Conservation (phyloP, 2,888 invertebrate species). For the Drosophila greeni region DNA sequence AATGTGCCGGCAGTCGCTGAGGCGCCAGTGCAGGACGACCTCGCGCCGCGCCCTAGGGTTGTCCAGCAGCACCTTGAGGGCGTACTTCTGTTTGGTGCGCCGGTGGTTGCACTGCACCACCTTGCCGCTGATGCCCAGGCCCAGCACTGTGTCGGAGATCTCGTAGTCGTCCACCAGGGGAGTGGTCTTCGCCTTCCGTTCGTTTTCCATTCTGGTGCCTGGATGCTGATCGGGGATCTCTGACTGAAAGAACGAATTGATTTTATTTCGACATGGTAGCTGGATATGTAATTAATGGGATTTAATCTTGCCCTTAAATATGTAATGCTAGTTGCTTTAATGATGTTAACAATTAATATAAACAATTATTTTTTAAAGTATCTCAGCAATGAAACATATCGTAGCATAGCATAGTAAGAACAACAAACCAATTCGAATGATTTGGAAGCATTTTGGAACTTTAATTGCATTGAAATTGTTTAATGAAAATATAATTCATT, state of each 20-base stretch:
- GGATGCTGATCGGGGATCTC: conserved; percentile 7
- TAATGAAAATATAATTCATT: neutral
- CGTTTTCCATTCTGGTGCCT: conserved; percentile 60
- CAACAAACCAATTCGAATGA: neutral
- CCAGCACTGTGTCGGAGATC: conserved; percentile 94
- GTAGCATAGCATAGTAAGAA: neutral
- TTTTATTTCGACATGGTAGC: no score
- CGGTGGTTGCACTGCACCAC: conserved; percentile 95
- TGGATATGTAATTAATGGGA: no score
- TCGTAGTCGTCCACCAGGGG: conserved; percentile 94
- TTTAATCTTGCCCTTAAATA: neutral
- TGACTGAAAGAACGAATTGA: conserved; percentile 1
- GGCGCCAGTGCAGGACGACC: conserved; percentile 97
- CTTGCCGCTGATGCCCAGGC: conserved; percentile 98
- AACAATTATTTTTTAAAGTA: neutral
- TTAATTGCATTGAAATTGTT: neutral
- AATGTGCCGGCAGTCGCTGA: conserved; percentile 93
- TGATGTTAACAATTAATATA: no score
- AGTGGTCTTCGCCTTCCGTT: conserved; percentile 83
- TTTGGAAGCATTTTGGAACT: neutral
- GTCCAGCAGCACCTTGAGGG: conserved; percentile 95
- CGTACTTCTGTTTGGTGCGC: conserved; percentile 88
- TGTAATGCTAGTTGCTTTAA: no score
- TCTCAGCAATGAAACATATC: neutral
- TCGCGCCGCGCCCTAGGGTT: conserved; percentile 95